Evolutionary conservation across 2,888 invertebrate genomes (phyloP).

Genomic region (Tridacna gigas): DNA sequence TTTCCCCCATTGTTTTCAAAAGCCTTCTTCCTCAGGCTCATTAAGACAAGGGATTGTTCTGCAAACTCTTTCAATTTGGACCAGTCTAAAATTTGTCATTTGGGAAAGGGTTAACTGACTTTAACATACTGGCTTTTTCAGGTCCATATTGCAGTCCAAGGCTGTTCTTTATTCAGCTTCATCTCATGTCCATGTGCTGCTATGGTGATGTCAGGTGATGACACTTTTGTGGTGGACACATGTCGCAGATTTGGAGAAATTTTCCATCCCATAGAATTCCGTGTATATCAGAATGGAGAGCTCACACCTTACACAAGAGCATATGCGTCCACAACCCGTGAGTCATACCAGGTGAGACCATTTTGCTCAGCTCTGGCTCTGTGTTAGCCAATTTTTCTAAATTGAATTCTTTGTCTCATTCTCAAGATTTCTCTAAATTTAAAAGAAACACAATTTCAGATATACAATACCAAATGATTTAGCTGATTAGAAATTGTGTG

Average conservation of each 20-base stretch:
- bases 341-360: conserved; percentile 68
- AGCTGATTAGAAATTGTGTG: too few relatives aligned
- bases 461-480: too few relatives aligned
- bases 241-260: conserved; percentile 62
- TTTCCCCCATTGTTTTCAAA: neutral
- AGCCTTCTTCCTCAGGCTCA: neutral
- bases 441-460: neutral
- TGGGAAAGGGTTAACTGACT: too few relatives aligned
- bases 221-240: conserved; percentile 74
- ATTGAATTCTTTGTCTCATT: neutral
- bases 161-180: conserved; percentile 12
- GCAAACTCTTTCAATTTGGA: too few relatives aligned
- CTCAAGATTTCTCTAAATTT: neutral
- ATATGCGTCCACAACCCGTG: conserved; percentile 64
- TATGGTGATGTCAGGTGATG: conserved; percentile 75
- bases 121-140: neutral
- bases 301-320: conserved; percentile 70
- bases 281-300: conserved; percentile 68
- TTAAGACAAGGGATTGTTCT: too few relatives aligned
- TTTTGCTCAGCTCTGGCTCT: neutral
- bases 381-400: neutral
- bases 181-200: conserved; percentile 75
- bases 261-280: conserved; percentile 34
- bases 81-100: too few relatives aligned
- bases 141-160: neutral